Percentiles rank a stretch among this genome's conserved stretches.
Conservation (phyloP, 1,140 invertebrate species). For the Dreissena polymorpha region DNA sequence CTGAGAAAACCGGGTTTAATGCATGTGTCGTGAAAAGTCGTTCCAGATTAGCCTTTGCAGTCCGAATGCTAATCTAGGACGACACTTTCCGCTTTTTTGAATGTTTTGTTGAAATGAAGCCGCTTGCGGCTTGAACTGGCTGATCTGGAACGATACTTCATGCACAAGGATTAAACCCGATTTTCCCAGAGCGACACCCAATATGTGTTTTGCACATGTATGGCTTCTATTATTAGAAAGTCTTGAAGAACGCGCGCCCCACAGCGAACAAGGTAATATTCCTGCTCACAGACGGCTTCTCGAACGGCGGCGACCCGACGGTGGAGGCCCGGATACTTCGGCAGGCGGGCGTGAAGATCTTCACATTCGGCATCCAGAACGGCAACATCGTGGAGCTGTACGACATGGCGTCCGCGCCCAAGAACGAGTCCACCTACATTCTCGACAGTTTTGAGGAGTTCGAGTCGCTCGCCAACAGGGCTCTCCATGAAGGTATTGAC, state of each 20-base stretch:
- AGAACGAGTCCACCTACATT: constrained; percentile 85
- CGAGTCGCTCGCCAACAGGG: constrained; percentile 85
- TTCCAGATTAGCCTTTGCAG: not conserved
- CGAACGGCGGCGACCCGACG: constrained; percentile 86
- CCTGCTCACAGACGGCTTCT: constrained; percentile 87
- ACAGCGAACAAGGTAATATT: constrained; percentile 84
- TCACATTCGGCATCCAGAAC: constrained; percentile 86
- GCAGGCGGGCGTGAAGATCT: constrained; percentile 82
- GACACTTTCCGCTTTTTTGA: too few relatives aligned
- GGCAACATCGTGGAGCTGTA: constrained; percentile 85
- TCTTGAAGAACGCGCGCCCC: constrained; percentile 81
- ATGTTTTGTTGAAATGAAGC: too few relatives aligned
- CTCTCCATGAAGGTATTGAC: constrained; percentile 84
- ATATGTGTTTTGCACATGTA: constrained; percentile 9
- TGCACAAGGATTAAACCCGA: too few relatives aligned
- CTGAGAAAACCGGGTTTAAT: not conserved
- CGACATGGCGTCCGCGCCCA: constrained; percentile 85
- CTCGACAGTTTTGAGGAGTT: constrained; percentile 88
- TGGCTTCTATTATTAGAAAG: constrained; percentile 78
- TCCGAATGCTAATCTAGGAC: not conserved
- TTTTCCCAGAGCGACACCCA: not conserved
- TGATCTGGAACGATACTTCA: too few relatives aligned
- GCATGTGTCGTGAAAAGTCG: not conserved
- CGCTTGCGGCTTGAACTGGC: not conserved
- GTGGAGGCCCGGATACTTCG: constrained; percentile 82